These are phyloP conservation scores for Acomys russatus DNA, from an alignment of 2,797 vertebrate genomes.

Conservation along the genomic window DNA sequence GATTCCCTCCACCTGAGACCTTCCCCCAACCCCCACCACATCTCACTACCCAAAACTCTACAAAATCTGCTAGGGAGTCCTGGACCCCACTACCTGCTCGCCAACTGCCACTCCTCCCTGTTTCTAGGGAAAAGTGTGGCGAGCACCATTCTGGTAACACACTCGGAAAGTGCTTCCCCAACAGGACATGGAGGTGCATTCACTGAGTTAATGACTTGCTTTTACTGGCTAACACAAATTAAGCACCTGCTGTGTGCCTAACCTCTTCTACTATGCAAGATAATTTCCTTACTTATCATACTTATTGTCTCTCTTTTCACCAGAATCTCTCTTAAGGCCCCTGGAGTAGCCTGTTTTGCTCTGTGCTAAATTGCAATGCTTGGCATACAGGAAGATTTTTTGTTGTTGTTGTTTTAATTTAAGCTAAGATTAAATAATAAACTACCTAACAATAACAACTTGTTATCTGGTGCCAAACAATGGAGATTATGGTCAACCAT, in stretches of 20 bases:
- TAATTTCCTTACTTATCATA: slow-evolving; percentile 70
- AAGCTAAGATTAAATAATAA: slow-evolving; percentile 62
- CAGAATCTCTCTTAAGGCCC: slow-evolving; percentile 1
- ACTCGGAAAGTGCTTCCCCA: slow-evolving; percentile 1
- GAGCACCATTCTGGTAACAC: slow-evolving; percentile 11
- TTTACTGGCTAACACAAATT: slow-evolving; percentile 74
- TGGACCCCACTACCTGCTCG: background rate
- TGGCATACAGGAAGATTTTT: slow-evolving; percentile 12
- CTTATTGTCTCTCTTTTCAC: slow-evolving; percentile 56
- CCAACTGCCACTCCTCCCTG: background rate
- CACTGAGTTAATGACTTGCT: slow-evolving; percentile 70
- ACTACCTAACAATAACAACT: slow-evolving; percentile 4
- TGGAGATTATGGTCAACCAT: background rate
- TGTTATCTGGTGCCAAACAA: slow-evolving; percentile 28
- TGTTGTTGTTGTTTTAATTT: background rate
- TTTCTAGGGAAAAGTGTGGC: slow-evolving; percentile 20
- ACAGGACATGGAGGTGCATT: slow-evolving; percentile 58
- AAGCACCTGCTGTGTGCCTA: slow-evolving; percentile 71
- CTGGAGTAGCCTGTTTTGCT: slow-evolving; percentile 60
- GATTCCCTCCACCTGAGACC: background rate
- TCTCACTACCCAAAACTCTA: slow-evolving; percentile 3
- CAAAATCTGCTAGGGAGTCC: background rate
- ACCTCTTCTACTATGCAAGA: slow-evolving; percentile 60
- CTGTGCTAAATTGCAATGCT: background rate
- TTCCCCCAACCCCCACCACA: background rate